Percentiles rank a stretch among this genome's conserved stretches.
Evolutionary conservation across 2,113 vertebrate species (phyloP).

Genomic region (Oxyura jamaicensis): DNA sequence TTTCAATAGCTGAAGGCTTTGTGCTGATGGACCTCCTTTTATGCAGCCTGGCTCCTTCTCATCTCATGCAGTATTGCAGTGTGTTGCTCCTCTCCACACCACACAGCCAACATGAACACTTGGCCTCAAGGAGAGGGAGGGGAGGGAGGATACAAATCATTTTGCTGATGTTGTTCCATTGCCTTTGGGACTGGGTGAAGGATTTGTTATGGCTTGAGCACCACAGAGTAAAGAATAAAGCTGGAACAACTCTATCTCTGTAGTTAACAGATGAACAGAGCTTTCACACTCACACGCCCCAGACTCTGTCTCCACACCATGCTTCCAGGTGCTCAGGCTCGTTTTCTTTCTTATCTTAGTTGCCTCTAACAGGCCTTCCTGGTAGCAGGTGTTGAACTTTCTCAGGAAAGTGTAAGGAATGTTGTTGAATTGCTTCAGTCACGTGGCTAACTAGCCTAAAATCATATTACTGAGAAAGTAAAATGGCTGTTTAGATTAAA

Average conservation of each 20-base stretch:
- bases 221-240: neutral
- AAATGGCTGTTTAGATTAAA: neutral
- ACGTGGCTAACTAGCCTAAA: neutral
- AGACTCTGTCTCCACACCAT: neutral
- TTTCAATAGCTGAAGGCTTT: neutral
- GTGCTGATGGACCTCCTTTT: neutral
- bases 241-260: neutral
- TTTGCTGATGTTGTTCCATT: neutral
- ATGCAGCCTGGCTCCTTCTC: neutral
- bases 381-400: neutral
- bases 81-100: neutral
- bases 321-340: neutral
- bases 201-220: neutral
- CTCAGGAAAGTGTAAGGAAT: neutral
- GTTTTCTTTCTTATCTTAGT: neutral
- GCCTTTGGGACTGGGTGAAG: neutral
- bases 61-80: neutral
- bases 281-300: rapidly evolving
- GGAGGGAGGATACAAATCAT: neutral
- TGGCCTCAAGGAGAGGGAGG: neutral
- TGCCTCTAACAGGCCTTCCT: neutral
- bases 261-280: neutral
- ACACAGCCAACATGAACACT: neutral
- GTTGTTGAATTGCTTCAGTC: neutral
- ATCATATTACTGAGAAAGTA: neutral